Percentiles rank a stretch among this genome's conserved stretches.
Evolutionary conservation across 2,797 vertebrate genomes (phyloP).

Genomic region (Acanthis flammea): DNA sequence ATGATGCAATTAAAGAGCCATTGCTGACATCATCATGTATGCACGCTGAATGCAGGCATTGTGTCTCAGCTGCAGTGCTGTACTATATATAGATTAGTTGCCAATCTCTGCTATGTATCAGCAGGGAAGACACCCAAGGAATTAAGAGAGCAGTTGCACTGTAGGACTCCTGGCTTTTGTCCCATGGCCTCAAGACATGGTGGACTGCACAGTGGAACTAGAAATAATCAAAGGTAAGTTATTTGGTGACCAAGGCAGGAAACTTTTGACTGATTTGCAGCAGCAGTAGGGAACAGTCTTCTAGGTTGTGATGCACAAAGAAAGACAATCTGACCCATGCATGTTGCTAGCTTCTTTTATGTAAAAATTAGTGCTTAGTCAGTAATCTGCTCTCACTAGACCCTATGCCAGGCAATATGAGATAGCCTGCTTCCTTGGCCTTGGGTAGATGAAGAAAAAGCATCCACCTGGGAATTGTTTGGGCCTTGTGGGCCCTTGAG

Average conservation of each 20-base stretch:
- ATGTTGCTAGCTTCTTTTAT: not conserved
- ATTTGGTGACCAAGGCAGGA: not conserved
- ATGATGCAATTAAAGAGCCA: conserved; percentile 58
- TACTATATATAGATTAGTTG: conserved; percentile 63
- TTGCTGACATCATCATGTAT: conserved; percentile 57
- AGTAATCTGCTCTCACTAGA: not conserved
- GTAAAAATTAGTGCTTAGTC: not conserved
- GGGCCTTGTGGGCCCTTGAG: not conserved
- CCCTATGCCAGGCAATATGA: not conserved
- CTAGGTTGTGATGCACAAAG: not conserved
- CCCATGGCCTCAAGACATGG: not conserved
- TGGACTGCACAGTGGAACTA: not conserved
- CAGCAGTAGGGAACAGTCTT: not conserved
- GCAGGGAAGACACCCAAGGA: conserved; percentile 59
- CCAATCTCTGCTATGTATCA: conserved; percentile 58
- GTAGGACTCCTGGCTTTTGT: conserved; percentile 22
- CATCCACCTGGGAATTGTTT: not conserved
- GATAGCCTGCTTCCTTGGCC: not conserved
- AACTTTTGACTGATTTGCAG: not conserved
- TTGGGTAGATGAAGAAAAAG: not conserved
- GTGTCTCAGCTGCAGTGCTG: conserved; percentile 29
- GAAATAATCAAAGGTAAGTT: not conserved
- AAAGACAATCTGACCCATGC: not conserved
- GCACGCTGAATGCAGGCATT: conserved; percentile 60
- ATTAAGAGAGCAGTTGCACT: conserved; percentile 10